A percentile compares a stretch with the other conserved stretches of the same genome.
These are phyloP conservation scores for Rutilus rutilus DNA, from an alignment of 2,113 vertebrate species.

Conservation along the genomic window DNA sequence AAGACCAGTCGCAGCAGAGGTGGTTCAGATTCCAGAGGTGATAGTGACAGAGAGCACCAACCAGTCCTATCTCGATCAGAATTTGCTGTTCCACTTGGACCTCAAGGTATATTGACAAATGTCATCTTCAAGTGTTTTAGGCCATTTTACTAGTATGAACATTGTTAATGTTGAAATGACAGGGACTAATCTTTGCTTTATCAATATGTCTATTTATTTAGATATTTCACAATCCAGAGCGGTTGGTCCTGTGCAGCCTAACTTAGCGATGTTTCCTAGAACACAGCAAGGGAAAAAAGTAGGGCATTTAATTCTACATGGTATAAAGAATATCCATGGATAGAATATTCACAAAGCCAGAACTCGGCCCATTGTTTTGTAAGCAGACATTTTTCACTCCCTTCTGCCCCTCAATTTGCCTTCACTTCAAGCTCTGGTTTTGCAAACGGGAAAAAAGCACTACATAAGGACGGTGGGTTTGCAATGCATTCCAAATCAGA, in stretches of 20 bases:
- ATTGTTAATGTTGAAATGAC: not conserved
- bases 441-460: slow-evolving; percentile 32
- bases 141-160: slow-evolving; percentile 9
- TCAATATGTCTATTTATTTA: not conserved
- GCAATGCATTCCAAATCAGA: too few species aligned
- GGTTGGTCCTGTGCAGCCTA: not conserved
- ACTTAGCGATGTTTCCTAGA: not conserved
- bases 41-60: slow-evolving; percentile 1
- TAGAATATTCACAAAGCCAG: slow-evolving; percentile 26
- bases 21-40: not conserved
- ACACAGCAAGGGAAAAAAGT: not conserved
- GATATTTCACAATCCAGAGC: too few species aligned
- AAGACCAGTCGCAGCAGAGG: not conserved
- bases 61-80: slow-evolving; percentile 13
- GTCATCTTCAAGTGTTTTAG: slow-evolving; percentile 22
- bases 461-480: not conserved
- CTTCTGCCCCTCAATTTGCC: slow-evolving; percentile 22
- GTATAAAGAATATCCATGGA: slow-evolving; percentile 10
- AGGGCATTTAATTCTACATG: not conserved
- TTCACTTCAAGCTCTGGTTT: slow-evolving; percentile 24
- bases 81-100: slow-evolving; percentile 34
- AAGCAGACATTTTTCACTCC: slow-evolving; percentile 33
- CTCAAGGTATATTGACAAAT: slow-evolving; percentile 33
- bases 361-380: slow-evolving; percentile 30
- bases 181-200: not conserved